phyloP scores from a whole-genome alignment of 1,140 invertebrate species.

The Bombus waltoni region DNA sequence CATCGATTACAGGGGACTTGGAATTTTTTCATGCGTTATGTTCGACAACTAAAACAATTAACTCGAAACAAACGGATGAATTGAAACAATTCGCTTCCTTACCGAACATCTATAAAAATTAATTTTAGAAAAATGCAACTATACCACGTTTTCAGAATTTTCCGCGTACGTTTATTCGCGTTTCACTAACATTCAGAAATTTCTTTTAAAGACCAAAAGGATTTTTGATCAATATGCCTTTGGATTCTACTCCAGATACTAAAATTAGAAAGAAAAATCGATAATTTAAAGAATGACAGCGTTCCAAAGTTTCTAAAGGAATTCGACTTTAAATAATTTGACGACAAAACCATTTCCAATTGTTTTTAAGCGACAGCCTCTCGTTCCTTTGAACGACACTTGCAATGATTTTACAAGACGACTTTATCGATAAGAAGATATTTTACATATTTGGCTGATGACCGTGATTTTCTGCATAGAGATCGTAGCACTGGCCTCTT shows the following conservation, averaged over 20 bases:
- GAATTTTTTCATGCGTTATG: not conserved
- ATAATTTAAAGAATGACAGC: too few species aligned
- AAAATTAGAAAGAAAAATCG: too few species aligned
- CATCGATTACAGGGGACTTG: not conserved
- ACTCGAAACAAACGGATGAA: too few species aligned
- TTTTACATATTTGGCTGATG: constrained; percentile 1
- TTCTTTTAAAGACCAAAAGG: too few species aligned
- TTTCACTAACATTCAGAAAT: too few species aligned
- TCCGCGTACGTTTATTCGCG: not conserved
- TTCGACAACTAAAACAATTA: not conserved
- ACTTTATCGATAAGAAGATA: constrained; percentile 14
- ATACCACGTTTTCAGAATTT: not conserved
- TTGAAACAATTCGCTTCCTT: not conserved
- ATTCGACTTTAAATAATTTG: too few species aligned
- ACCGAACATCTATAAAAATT: not conserved
- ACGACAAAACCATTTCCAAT: not conserved
- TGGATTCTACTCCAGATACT: too few species aligned
- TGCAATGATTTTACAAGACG: not conserved
- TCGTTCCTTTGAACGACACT: not conserved
- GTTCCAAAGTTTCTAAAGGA: too few species aligned
- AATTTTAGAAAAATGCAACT: not conserved
- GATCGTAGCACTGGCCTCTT: not conserved
- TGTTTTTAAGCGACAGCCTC: not conserved
- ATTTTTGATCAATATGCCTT: too few species aligned
- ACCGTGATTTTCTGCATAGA: not conserved